Conservation (phyloP, 1,140 invertebrate genomes). For the Ylistrum balloti region DNA sequence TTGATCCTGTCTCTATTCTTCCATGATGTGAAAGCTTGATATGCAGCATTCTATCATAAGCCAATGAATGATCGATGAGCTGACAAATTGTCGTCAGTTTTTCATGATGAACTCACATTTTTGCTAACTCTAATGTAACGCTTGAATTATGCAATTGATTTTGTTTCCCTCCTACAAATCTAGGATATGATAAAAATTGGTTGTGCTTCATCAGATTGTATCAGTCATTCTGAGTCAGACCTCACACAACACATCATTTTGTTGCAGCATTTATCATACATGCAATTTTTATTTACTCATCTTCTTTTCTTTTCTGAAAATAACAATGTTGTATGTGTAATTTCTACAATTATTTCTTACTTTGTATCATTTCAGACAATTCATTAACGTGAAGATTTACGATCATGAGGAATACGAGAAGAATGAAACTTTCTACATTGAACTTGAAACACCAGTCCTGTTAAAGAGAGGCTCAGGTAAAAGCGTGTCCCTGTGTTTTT, state of each 20-base stretch:
- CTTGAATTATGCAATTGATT: constrained; percentile 21
- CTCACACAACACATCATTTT: not conserved
- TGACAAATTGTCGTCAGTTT: not conserved
- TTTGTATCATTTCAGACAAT: constrained; percentile 90
- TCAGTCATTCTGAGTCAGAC: constrained; percentile 27
- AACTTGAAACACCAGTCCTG: constrained; percentile 91
- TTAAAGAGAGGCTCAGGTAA: constrained; percentile 77
- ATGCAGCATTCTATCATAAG: too few relatives aligned
- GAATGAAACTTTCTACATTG: constrained; percentile 95
- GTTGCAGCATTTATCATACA: not conserved
- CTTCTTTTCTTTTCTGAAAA: not conserved
- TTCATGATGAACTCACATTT: not conserved
- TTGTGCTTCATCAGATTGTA: not conserved
- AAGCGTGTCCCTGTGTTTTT: not conserved
- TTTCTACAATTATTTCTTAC: constrained; percentile 49
- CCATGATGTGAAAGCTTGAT: too few relatives aligned
- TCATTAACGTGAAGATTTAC: constrained; percentile 92
- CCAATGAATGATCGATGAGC: not conserved
- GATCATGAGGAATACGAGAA: constrained; percentile 99
- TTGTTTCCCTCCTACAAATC: constrained; percentile 8
- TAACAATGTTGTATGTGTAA: too few relatives aligned
- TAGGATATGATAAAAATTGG: not conserved
- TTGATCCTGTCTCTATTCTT: too few relatives aligned
- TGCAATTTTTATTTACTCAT: not conserved
- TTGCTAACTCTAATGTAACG: too few relatives aligned